Conservation (phyloP, 2,113 vertebrate genomes). For the Diadophis punctatus region DNA sequence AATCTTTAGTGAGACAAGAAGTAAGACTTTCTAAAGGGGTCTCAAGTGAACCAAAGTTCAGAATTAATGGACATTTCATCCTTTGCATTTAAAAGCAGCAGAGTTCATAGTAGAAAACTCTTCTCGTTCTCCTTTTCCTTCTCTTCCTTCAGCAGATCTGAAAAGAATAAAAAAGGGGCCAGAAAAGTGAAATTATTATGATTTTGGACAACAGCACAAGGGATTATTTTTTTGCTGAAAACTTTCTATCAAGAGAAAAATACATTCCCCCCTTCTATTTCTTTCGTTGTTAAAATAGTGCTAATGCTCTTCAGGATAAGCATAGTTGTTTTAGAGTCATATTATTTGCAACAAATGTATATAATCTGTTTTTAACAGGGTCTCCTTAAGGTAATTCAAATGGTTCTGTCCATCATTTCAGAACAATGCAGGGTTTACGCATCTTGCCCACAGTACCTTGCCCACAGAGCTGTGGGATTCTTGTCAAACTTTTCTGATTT, state of each 20-base stretch:
- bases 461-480: background rate
- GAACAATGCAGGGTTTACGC: background rate
- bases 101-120: background rate
- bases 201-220: conserved; percentile 41
- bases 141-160: conserved; percentile 32
- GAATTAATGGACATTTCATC: conserved; percentile 48
- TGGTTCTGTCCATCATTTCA: background rate
- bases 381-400: conserved; percentile 4
- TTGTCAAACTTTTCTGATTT: background rate
- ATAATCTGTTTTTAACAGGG: conserved; percentile 12
- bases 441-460: background rate
- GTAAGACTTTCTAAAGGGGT: conserved; percentile 24
- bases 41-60: conserved; percentile 16
- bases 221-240: conserved; percentile 54
- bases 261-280: conserved; percentile 35
- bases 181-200: conserved; percentile 40
- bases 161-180: conserved; percentile 33
- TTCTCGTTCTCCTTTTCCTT: conserved; percentile 31
- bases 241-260: conserved; percentile 55
- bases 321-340: conserved; percentile 33
- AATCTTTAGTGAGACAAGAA: conserved; percentile 25
- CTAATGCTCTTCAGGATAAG: conserved; percentile 24
- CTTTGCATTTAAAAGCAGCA: conserved; percentile 27
- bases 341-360: conserved; percentile 22
- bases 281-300: background rate